Evolutionary conservation across 2,113 vertebrate genomes (phyloP).

Genomic region (Strix uralensis): DNA sequence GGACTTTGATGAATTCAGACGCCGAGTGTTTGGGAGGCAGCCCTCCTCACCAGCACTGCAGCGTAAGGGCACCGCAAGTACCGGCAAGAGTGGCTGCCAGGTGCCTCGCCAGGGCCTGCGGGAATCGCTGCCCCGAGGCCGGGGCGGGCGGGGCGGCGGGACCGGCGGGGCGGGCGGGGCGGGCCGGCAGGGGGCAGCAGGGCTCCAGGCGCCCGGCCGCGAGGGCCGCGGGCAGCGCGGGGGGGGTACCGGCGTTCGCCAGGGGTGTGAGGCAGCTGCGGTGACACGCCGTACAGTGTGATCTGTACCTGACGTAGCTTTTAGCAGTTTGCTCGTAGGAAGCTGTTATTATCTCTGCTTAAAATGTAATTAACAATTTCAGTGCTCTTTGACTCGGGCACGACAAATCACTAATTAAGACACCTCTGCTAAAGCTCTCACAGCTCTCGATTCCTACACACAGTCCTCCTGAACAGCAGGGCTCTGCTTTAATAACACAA

Average conservation of each 20-base stretch:
- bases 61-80: fast-evolving
- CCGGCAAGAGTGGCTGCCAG: not conserved
- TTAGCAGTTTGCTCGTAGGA: not conserved
- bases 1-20: not conserved
- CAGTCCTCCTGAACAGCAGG: not conserved
- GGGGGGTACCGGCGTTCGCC: not conserved
- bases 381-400: not conserved
- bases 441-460: not conserved
- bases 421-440: not conserved
- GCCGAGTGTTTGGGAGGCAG: fast-evolving
- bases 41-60: fast-evolving
- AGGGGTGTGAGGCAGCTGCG: fast-evolving
- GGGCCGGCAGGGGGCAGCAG: conserved; percentile 30
- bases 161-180: not conserved
- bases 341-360: not conserved
- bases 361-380: not conserved
- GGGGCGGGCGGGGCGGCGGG: no score
- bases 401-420: not conserved
- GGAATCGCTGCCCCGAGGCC: not conserved
- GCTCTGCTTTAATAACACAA: not conserved
- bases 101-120: not conserved
- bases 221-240: not conserved
- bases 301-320: not conserved
- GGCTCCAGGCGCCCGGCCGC: not conserved
- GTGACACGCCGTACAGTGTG: not conserved